Conservation (phyloP, 2,113 vertebrate genomes). For the Bostrychus sinensis region DNA sequence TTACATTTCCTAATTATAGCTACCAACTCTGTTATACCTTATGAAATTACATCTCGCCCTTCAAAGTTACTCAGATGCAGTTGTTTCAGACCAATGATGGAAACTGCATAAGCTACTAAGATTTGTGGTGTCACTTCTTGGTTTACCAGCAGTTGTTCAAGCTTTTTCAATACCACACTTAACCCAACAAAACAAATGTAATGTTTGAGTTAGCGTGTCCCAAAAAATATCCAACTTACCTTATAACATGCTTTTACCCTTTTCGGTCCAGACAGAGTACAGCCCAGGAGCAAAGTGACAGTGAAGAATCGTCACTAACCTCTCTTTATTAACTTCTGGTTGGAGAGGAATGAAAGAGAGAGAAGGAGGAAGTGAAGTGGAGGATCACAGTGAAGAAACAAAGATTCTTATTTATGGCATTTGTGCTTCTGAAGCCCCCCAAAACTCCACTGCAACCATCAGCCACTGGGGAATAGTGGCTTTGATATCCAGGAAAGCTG, state of each 20-base stretch:
- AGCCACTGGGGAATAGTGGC: constrained; percentile 18
- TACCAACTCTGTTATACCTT: no score
- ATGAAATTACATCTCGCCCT: no score
- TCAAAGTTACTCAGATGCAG: no score
- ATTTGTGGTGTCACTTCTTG: no score
- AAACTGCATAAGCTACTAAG: no score
- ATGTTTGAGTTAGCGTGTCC: no score
- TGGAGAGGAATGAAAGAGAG: constrained; percentile 23
- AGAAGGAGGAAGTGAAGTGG: constrained; percentile 22
- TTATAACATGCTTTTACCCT: background rate
- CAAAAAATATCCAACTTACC: background rate
- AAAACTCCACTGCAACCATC: constrained; percentile 17
- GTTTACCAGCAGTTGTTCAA: no score
- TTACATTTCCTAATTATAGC: no score
- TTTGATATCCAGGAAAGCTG: constrained; percentile 30
- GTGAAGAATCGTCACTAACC: constrained; percentile 89
- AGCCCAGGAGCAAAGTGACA: constrained; percentile 84
- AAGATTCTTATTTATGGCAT: constrained; percentile 23
- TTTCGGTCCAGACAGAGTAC: constrained; percentile 69
- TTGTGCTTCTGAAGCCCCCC: constrained; percentile 13
- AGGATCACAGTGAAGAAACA: constrained; percentile 21
- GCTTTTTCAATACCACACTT: no score
- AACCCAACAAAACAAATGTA: no score
- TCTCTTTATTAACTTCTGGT: constrained; percentile 60
- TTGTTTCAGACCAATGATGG: no score